Percentiles rank a stretch among this genome's conserved stretches.
These are phyloP conservation scores for Cairina moschata DNA, from an alignment of 2,113 vertebrate genomes.

Conservation along the genomic window DNA sequence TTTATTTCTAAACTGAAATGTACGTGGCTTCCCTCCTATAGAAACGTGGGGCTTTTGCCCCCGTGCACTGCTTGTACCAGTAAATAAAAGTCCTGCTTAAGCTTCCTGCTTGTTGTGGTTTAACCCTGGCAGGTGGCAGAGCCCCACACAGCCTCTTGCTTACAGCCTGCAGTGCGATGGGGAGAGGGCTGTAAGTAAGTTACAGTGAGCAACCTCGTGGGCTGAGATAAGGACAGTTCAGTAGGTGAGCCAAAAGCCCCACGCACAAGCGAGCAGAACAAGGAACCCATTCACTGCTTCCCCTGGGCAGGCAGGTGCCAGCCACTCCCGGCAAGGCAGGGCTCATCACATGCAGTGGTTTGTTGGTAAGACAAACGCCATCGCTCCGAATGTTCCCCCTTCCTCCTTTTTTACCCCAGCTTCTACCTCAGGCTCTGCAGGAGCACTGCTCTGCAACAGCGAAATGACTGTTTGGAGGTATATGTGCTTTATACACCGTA, in stretches of 20 bases:
- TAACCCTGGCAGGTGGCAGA: neutral
- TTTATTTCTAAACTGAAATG: neutral
- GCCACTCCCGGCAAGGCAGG: neutral
- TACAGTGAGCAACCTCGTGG: neutral
- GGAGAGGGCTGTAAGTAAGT: neutral
- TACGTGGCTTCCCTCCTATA: neutral
- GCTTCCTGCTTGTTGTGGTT: neutral
- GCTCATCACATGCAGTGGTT: neutral
- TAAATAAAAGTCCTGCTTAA: neutral
- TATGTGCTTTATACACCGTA: neutral
- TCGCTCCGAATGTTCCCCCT: neutral
- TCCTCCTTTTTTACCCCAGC: neutral
- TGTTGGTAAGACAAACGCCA: no score
- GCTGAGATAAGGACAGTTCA: neutral
- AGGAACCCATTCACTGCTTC: neutral
- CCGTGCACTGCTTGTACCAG: neutral
- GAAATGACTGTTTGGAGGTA: neutral
- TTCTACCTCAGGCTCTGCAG: neutral
- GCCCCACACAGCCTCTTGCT: rapidly evolving
- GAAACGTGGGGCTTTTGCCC: no score
- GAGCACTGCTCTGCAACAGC: neutral
- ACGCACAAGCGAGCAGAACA: rapidly evolving
- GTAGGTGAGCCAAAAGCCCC: neutral
- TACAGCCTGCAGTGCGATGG: neutral
- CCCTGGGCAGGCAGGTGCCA: neutral